Percentiles rank a stretch among this genome's conserved stretches.
Conservation (phyloP, 2,113 vertebrate genomes). For the Zingel zingel region DNA sequence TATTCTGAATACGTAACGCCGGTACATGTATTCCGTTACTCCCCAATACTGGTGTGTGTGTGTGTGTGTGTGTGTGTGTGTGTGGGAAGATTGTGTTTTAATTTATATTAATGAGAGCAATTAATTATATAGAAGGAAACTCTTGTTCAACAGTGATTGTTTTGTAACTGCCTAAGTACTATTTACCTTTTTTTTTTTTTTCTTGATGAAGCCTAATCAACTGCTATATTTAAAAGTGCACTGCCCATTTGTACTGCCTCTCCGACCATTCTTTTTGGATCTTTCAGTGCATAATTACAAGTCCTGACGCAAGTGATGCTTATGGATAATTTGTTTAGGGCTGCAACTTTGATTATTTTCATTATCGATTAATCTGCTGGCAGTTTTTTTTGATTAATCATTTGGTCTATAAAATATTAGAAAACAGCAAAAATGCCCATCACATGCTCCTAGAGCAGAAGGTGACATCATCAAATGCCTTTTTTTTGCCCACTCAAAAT, state of each 20-base stretch:
- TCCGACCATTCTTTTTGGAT: background rate
- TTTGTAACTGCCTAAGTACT: background rate
- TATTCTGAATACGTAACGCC: no score
- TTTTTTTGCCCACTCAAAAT: background rate
- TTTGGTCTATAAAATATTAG: background rate
- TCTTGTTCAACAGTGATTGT: constrained; percentile 6
- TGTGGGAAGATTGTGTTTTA: background rate
- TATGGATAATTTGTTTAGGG: background rate
- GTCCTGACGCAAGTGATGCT: background rate
- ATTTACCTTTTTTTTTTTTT: background rate
- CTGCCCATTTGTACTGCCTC: background rate
- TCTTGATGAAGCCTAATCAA: constrained; percentile 4
- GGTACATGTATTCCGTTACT: no score
- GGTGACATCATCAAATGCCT: background rate
- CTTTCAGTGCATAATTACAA: background rate
- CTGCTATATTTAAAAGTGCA: background rate
- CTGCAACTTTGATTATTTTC: background rate
- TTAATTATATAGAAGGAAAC: constrained; percentile 12
- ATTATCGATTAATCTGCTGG: background rate
- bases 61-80: constrained; percentile 3
- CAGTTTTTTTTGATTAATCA: background rate
- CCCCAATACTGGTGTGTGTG: background rate
- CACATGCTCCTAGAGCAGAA: background rate
- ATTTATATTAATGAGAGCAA: constrained; percentile 16
- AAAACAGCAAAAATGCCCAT: background rate